Evolutionary conservation across 2,888 invertebrate genomes (phyloP).

Genomic region (Drosophila anomelani): DNA sequence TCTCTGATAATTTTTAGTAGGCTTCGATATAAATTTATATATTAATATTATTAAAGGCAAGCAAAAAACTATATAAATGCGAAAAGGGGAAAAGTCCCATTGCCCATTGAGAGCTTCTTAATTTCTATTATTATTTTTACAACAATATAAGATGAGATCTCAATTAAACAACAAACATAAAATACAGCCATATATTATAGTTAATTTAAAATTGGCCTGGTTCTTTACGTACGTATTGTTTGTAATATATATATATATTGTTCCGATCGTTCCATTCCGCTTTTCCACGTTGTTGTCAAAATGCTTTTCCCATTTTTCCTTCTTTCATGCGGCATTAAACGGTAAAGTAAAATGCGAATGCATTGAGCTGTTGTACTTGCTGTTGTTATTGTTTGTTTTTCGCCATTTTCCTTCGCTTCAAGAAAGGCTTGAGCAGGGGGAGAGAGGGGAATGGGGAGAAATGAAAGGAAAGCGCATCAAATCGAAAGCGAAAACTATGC

Average conservation of each 20-base stretch:
- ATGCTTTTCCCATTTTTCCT: constrained; percentile 18
- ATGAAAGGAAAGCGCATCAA: constrained; percentile 73
- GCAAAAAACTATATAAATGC: neutral
- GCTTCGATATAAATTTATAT: neutral
- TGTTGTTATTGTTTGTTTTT: constrained; percentile 25
- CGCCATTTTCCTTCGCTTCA: neutral
- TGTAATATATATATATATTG: neutral
- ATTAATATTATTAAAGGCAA: neutral
- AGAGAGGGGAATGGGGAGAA: neutral
- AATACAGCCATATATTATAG: neutral
- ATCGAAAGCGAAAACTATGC: constrained; percentile 79
- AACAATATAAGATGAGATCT: neutral
- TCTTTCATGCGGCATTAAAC: constrained; percentile 64
- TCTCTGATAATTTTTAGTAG: neutral
- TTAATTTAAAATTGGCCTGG: neutral
- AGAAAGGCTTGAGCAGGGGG: neutral
- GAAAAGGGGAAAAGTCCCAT: neutral
- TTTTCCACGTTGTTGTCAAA: constrained; percentile 20
- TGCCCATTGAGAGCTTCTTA: neutral
- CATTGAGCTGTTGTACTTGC: constrained; percentile 55
- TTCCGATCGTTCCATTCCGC: constrained; percentile 4
- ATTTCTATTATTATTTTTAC: neutral
- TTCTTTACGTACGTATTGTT: neutral
- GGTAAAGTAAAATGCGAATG: constrained; percentile 55
- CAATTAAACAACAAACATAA: too few relatives aligned